Conservation (phyloP, 2,888 invertebrate genomes). For the Lasiommata megera region DNA sequence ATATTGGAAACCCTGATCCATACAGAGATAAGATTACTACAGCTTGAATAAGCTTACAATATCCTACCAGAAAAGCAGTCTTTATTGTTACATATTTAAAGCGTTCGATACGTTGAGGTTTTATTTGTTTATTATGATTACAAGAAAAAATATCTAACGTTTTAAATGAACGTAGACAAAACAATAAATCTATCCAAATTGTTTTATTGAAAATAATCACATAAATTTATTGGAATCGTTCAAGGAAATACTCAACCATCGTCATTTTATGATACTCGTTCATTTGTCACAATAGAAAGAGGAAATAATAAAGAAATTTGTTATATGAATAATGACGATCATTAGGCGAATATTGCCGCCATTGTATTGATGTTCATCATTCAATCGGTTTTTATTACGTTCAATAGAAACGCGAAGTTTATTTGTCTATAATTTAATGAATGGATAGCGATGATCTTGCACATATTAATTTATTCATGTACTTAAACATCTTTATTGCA, state of each 20-base stretch:
- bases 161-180: not conserved
- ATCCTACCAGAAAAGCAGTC: too few relatives aligned
- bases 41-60: too few relatives aligned
- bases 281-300: not conserved
- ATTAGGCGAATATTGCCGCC: not conserved
- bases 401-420: too few relatives aligned
- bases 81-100: too few relatives aligned
- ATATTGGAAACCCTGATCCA: too few relatives aligned
- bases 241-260: not conserved
- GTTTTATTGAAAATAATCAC: not conserved
- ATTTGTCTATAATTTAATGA: too few relatives aligned
- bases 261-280: not conserved
- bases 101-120: too few relatives aligned
- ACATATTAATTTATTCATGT: too few relatives aligned
- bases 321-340: not conserved
- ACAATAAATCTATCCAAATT: not conserved
- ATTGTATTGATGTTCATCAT: not conserved
- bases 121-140: too few relatives aligned
- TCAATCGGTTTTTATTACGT: not conserved
- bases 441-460: too few relatives aligned
- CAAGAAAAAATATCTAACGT: not conserved
- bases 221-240: not conserved
- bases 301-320: not conserved
- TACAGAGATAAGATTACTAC: too few relatives aligned
- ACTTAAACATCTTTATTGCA: too few relatives aligned